Base-by-base conservation (phyloP, 2,797 vertebrate genomes). In the Tapirus indicus region DNA sequence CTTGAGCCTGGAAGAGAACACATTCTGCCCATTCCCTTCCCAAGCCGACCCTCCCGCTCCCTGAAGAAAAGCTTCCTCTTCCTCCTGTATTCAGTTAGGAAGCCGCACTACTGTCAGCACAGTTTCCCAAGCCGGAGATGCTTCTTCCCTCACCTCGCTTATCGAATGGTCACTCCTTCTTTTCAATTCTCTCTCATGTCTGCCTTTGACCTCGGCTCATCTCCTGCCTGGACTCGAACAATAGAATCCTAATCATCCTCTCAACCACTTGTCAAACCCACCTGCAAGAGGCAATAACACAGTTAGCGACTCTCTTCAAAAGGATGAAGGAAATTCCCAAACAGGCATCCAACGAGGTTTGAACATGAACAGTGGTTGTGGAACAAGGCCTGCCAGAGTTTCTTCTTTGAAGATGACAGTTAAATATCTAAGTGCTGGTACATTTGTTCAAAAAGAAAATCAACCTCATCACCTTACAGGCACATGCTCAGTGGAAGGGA, bases 391-490 rank as follows among this genome's bases (percentile, higher is more conserved):
- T 23, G 18, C 32, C 58, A 71, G 17, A 32, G 35, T 58, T 75
- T 91, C 83, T 75, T 66, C 25, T 69, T 64, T 92, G 71, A 82
- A 80, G 14, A 80, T 14, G 60, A 78, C 4, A 69, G n/a, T 18
- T 44, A 35, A 79, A 38, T 27, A 38, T 13, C 0, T n/a, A 88
- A 71, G 11, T 44, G 44, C 75, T 47, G 32, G 14, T 23, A 23
- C 2, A 3, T 94, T 74, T 95, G 38, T 64, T 90, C 58, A 75
- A 18, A 77, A 93, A 74, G 56, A 88, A 85, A 90, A 85, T 21
- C 62, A 66, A 49, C 44, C 41, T 69, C 35, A 18, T 58, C 82
- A 44, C 16, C 21, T 72, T 64, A 64, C 7, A 20, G 38, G 72
- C 29, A 41, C 18, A 25, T 25, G 14, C 58, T 49, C 8, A 11